Base-by-base conservation (phyloP, 2,113 vertebrate genomes). In the Notarius quadriscutis region DNA sequence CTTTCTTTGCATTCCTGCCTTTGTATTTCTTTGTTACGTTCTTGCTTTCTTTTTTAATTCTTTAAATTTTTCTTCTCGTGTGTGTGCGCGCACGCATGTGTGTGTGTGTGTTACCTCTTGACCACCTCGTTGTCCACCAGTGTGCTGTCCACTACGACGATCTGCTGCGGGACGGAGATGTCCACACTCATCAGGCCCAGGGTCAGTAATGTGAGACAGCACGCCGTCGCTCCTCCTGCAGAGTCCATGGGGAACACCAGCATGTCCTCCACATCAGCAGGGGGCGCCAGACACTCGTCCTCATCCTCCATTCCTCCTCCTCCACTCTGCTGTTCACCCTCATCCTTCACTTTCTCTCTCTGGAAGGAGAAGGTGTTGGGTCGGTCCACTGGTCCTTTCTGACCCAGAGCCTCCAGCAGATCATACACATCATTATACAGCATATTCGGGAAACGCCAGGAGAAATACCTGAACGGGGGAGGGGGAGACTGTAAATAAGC, bases 81-180 rank as follows among this genome's bases (percentile, higher is more conserved):
- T 34, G 51, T 34, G 57, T 30, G 57, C 62, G 71, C n/a, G n/a
- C n/a, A n/a, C n/a, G n/a, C n/a, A n/a, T 67, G 60, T 69, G 30
- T 50, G 50, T 48, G 18, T 53, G 41, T 30, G 67, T 25, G 25
- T 84, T 77, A 82, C 84, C 88, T 89, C 41, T 87, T 87, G 34
- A 87, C 81, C 48, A 81, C 67, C 18, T 89, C 88, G 18, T 83
- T 89, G 27, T 89, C 84, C 69, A 80, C 84, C 63, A 87, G 71
- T 1, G 86, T 87, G 60, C 86, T 87, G 84, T 99, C 98, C 90
- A 99, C 97, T 86, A 99, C 96, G 5, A 99, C 96, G 0, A 99
- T 97, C 94, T 97, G 97, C 88, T 98, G 97, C 0, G 98, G 98
- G 63, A 99, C 97, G 87, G 93, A 95, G 86, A 98, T 88, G 0